Evolutionary conservation across 2,113 vertebrate genomes (phyloP).

Genomic region (Lota lota): DNA sequence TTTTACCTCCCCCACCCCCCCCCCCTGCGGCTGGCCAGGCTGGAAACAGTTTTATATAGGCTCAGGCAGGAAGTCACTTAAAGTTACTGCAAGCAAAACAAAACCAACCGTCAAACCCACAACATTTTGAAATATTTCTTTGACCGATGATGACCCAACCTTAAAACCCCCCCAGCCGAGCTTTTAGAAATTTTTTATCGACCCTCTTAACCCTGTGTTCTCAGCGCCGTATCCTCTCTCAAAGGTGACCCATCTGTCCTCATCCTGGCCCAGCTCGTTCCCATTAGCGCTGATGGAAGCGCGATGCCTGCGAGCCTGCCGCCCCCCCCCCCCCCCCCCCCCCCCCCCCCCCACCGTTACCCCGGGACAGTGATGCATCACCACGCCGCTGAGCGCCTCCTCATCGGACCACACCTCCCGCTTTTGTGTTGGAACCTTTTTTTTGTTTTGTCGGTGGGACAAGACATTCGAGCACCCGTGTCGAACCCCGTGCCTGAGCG

Average conservation of each 20-base stretch:
- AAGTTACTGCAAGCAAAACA: conserved; percentile 1
- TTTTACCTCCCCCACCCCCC: background rate
- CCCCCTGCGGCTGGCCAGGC: no score
- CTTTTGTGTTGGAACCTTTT: background rate
- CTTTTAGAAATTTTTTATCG: background rate
- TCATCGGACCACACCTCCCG: background rate
- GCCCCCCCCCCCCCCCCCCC: no score
- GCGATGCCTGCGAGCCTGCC: background rate
- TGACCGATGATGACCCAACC: background rate
- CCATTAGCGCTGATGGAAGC: background rate
- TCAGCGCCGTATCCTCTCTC: background rate
- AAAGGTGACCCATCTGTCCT: background rate
- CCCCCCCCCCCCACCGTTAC: background rate
- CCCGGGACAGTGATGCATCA: conserved; percentile 37
- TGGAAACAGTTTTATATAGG: background rate
- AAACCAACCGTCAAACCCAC: background rate
- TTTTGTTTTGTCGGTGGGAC: background rate
- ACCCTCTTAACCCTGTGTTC: background rate
- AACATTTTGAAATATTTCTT: background rate
- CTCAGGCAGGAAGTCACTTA: background rate
- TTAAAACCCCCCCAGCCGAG: background rate
- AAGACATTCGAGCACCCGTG: background rate
- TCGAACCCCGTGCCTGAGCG: background rate
- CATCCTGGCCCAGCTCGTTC: background rate
- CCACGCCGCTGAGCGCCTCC: background rate